phyloP scores from a whole-genome alignment of 2,113 vertebrate species.

The Peromyscus polionotus region DNA sequence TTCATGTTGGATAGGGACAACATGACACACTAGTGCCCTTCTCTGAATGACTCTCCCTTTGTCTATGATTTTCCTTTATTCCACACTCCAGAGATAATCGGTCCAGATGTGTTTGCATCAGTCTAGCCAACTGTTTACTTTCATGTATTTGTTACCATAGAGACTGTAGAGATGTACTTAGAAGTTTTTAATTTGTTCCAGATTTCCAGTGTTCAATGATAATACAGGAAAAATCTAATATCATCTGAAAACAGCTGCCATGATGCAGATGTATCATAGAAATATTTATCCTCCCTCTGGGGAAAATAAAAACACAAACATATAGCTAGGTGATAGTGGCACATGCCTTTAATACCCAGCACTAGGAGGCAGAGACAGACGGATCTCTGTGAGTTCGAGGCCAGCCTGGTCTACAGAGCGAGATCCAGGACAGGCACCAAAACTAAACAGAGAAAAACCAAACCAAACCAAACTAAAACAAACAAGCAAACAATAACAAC shows the following conservation, averaged over 20 bases:
- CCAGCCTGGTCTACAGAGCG: not conserved
- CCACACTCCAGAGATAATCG: not conserved
- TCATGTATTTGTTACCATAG: not conserved
- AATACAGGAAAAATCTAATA: not conserved
- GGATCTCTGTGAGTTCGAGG: not conserved
- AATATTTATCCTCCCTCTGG: not conserved
- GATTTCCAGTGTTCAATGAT: not conserved
- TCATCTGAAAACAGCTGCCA: not conserved
- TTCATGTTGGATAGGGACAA: not conserved
- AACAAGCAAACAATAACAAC: not conserved
- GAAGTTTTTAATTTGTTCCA: constrained; percentile 11
- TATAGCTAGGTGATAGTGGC: not conserved
- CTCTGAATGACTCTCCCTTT: not conserved
- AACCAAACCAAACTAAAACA: not conserved
- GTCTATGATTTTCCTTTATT: not conserved
- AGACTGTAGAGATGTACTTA: not conserved
- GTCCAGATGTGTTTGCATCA: not conserved
- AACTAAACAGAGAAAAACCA: not conserved
- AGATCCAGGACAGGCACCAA: not conserved
- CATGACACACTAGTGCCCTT: not conserved
- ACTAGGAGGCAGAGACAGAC: not conserved
- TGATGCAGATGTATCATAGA: not conserved
- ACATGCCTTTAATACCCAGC: too few species aligned
- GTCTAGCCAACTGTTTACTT: not conserved
- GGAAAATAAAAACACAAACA: not conserved